Evolutionary conservation across 2,797 vertebrate genomes (phyloP), one percentile per base, ranked within the genome.

Genomic region (Sebastes itinus): DNA sequence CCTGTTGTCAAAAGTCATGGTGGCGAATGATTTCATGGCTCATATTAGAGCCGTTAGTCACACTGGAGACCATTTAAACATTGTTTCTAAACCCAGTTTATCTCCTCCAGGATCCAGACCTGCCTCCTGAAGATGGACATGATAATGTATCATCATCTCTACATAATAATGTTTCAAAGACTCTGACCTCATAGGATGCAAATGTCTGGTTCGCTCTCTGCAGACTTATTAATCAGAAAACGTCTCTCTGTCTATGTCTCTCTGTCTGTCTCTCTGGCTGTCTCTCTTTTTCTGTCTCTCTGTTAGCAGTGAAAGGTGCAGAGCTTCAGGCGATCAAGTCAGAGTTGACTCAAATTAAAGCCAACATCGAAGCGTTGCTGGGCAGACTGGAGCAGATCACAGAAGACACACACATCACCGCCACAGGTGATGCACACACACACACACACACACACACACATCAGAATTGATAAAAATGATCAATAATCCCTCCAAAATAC

Each of bases 311-410:
- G 92, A 97, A 96, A 94, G 96, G 95, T 75, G 97, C 96, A 2
- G 97, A 98, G 82, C 96, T 98, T 67, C 97, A 97, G 81, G 94
- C 96, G 1, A 99, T 99, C 90, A 98, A 98, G 94, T 96, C 96
- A 0, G 97, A 99, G 87, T 89, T 99, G 92, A 97, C 97, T 2
- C 97, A 98, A 94, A 98, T 98, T 91, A 99, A 98, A 91, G 96
- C 96, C 86, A 98, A 98, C 96, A 97, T 98, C 0, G 97, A 98
- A 7, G 96, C 97, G 30, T 93, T 98, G 72, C 95, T 99, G 89
- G 96, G 97, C 73, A 95, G 97, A 83, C 95, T 99, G 95, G 97
- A 99, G 85, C 97, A 97, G 95, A 98, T 98, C n/a, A 96, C 97
- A 25, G 96, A 97, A 63, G 97, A 97, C 38, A 96, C 97, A 90